These are phyloP conservation scores for Numenius arquata DNA, from an alignment of 2,113 vertebrate species.

Conservation along the genomic window DNA sequence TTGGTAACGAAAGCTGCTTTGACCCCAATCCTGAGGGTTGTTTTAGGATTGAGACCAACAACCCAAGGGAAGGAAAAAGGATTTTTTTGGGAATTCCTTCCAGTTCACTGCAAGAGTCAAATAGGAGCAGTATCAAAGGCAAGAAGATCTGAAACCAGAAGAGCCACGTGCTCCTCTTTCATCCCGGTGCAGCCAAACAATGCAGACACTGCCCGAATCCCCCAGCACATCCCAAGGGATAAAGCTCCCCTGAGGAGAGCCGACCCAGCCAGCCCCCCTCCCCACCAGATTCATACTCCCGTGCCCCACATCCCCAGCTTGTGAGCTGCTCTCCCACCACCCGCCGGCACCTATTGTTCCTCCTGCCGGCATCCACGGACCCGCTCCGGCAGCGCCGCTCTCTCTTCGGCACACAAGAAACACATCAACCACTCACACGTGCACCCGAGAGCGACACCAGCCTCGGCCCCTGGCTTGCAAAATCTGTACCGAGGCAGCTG, in stretches of 20 bases:
- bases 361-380: rapidly evolving
- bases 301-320: neutral
- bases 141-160: neutral
- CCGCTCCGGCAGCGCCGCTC: neutral
- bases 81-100: neutral
- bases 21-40: neutral
- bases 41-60: neutral
- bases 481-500: neutral
- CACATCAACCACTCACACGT: rapidly evolving
- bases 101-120: neutral
- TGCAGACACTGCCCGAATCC: rapidly evolving
- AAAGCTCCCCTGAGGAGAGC: neutral
- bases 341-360: neutral
- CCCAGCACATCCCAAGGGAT: neutral
- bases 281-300: neutral
- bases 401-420: rapidly evolving
- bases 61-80: neutral
- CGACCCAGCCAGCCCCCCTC: rapidly evolving
- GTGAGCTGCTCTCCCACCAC: neutral
- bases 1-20: rapidly evolving
- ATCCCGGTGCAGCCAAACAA: neutral
- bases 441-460: rapidly evolving
- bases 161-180: neutral
- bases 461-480: rapidly evolving
- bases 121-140: neutral